Evolutionary conservation across 2,113 vertebrate species (phyloP), one percentile per base, ranked within the genome.

Genomic region (Saccopteryx leptura): DNA sequence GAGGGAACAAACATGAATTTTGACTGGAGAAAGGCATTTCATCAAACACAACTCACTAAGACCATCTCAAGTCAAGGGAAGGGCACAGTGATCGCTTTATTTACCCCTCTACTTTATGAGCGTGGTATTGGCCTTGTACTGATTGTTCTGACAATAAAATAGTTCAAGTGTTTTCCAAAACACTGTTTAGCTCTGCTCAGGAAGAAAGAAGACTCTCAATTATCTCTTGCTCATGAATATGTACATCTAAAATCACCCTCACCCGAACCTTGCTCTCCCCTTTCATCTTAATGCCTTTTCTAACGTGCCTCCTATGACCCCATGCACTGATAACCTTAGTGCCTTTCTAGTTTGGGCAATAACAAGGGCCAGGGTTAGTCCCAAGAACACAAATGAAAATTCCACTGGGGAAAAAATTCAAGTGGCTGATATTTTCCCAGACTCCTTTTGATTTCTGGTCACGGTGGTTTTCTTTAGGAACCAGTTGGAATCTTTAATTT

Each of bases 341-440:
- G 11, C 17, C 33, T 85, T 75, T 80, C 58, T 14, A 78, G 71
- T 39, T 58, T 61, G 83, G 65, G 9, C 1, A 81, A 28, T 24
- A 50, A 81, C 18, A 48, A 50, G 80, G 89, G 28, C 12, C 91
- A 96, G 31, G 58, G 85, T 86, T 61, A 79, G 86, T 75, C 18
- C 65, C 18, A 90, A 93, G 58, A 85, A 95, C 31, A 81, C 8
- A 76, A 80, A 81, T 48, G 85, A 11, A 93, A 74, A 95, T 88
- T 58, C 69, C 78, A 26, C 0, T 28, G 60, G 24, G 23, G 26
- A 28, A 54, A 93, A 60, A 65, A 46, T 52, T 94, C 58, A 86
- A 88, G 33, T 5, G 65, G 74, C 71, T 78, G 69, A 23, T 68
- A 83, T 61, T 93, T 83, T 50, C 79, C 28, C 68, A 56, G 86